These are phyloP conservation scores for Onthophagus taurus DNA, from an alignment of 1,140 invertebrate species.

Conservation along the genomic window DNA sequence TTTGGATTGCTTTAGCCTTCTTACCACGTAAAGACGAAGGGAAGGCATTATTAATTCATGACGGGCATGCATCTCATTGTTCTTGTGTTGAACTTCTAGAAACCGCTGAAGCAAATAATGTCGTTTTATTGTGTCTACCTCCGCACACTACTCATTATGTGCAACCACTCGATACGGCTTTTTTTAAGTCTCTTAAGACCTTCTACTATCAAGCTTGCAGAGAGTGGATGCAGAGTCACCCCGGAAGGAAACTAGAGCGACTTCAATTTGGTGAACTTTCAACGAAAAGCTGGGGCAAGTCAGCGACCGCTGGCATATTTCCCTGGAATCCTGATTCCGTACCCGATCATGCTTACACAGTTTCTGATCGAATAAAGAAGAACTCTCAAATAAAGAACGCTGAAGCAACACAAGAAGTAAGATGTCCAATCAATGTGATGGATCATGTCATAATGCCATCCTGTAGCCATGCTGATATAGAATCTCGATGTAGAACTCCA, in stretches of 20 bases:
- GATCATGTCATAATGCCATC: conserved; percentile 9
- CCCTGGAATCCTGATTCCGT: conserved; percentile 13
- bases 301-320: conserved; percentile 11
- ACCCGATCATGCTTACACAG: conserved; percentile 9
- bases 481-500: conserved; percentile 14
- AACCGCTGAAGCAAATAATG: conserved; percentile 15
- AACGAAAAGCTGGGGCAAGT: conserved; percentile 13
- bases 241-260: conserved; percentile 9
- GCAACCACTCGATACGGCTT: conserved; percentile 7
- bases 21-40: conserved; percentile 10
- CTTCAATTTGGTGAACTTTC: conserved; percentile 13
- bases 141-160: conserved; percentile 11
- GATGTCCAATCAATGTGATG: conserved; percentile 3
- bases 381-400: conserved; percentile 6
- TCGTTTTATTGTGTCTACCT: conserved; percentile 11
- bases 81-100: conserved; percentile 11
- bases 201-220: conserved; percentile 13
- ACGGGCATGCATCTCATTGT: conserved; percentile 14
- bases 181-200: conserved; percentile 13
- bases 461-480: conserved; percentile 14
- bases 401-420: conserved; percentile 9
- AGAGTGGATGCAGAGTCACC: conserved; percentile 11
- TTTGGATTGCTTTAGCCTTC: conserved; percentile 5
- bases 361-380: conserved; percentile 7
- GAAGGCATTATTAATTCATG: conserved; percentile 11